These are phyloP conservation scores for Heliconius aoede DNA, from an alignment of 2,888 invertebrate genomes.

Conservation along the genomic window DNA sequence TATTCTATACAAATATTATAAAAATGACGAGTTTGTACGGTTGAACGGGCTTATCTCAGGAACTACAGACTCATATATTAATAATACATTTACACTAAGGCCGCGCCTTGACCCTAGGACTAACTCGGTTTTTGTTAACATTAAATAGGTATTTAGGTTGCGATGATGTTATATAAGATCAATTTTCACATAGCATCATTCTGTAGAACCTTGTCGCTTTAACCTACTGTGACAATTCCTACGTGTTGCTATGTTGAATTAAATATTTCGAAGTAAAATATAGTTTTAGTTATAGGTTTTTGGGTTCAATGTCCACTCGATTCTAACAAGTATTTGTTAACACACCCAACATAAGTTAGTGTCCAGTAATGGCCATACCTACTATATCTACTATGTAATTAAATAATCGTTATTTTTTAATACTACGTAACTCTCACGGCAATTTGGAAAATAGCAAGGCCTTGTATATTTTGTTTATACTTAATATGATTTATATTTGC, in stretches of 20 bases:
- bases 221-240: slow-evolving; percentile 23
- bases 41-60: too few species aligned
- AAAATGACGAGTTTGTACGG: too few species aligned
- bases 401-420: slow-evolving; percentile 46
- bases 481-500: neutral
- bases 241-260: neutral
- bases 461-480: neutral
- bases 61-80: neutral
- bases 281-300: too few species aligned
- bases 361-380: neutral
- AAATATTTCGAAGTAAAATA: neutral
- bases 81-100: slow-evolving; percentile 21
- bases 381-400: slow-evolving; percentile 33
- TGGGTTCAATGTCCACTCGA: too few species aligned
- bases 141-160: slow-evolving; percentile 43
- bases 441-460: slow-evolving; percentile 39
- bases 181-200: slow-evolving; percentile 27
- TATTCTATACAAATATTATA: too few species aligned
- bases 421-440: slow-evolving; percentile 42
- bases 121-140: slow-evolving; percentile 39
- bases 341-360: slow-evolving; percentile 1
- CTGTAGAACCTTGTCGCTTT: slow-evolving; percentile 26
- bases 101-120: slow-evolving; percentile 37
- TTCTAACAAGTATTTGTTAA: slow-evolving; percentile 13
- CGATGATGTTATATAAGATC: slow-evolving; percentile 41